A percentile compares a stretch with the other conserved stretches of the same genome.
phyloP scores from a whole-genome alignment of 2,113 vertebrate species.

The Cyrtonyx montezumae region DNA sequence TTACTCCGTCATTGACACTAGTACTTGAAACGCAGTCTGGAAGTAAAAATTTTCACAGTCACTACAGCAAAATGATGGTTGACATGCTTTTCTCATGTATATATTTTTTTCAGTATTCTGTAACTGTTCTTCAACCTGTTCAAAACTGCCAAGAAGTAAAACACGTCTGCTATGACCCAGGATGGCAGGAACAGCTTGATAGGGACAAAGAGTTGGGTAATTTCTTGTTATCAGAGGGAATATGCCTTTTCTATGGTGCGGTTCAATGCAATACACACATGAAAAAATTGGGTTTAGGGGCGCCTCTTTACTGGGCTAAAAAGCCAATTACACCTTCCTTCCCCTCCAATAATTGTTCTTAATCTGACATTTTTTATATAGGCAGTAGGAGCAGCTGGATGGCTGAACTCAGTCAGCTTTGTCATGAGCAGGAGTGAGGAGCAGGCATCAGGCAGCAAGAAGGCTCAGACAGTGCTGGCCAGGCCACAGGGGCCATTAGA shows the following conservation, averaged over 20 bases:
- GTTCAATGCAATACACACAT: neutral
- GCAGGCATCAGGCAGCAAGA: neutral
- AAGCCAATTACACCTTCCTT: neutral
- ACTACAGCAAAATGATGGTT: neutral
- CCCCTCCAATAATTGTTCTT: neutral
- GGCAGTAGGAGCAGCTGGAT: neutral
- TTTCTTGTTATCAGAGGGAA: neutral
- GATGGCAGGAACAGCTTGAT: neutral
- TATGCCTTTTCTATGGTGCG: neutral
- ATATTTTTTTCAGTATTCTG: neutral
- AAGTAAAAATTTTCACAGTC: conserved; percentile 6
- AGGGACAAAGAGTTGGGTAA: neutral
- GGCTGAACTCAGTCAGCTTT: neutral
- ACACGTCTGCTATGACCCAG: neutral
- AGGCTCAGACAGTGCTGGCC: neutral
- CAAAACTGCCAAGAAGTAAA: neutral
- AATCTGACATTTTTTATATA: neutral
- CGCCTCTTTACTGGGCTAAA: neutral
- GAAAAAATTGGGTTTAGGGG: fast-evolving
- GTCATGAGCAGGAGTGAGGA: neutral
- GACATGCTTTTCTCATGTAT: neutral
- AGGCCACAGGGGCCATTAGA: neutral
- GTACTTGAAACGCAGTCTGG: neutral
- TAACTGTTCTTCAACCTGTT: neutral
- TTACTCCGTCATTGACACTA: conserved; percentile 24